Base-by-base conservation (phyloP, 2,113 vertebrate genomes). In the Xiphophorus maculatus region DNA sequence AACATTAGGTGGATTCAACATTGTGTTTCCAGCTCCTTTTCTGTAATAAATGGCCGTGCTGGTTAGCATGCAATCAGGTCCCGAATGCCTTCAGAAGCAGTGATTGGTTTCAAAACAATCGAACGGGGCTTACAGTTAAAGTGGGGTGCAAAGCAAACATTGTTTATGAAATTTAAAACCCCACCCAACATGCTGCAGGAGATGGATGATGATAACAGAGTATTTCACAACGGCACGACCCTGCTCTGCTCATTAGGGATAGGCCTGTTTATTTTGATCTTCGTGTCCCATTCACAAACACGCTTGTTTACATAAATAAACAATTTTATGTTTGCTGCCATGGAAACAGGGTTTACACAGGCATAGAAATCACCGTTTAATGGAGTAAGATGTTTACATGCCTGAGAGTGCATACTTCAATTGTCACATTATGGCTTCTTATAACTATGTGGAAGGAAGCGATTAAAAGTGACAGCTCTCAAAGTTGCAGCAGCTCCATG, bases 251-350 rank as follows among this genome's bases (percentile, higher is more conserved):
- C 77, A 72, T 86, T 87, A 77, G 74, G 66, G 29, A 44, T 33
- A 2, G 66, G 37, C 71, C 25, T 90, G 79, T 90, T 86, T 74
- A 60, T 79, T 79, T 82, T 81, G 86, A 88, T 90, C 80, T 84
- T 73, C 80, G 78, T 74, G 80, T 88, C 81, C 88, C 76, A 80
- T 90, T 79, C 81, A 75, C 88, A 90, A 90, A 88, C 79, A 87
- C 4, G 35, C 75, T 69, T 87, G 85, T 93, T 93, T 89, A 86
- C 89, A 89, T 85, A 80, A 84, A 89, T 82, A 88, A 91, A 87
- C 84, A 88, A 68, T 75, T 54, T 80, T 84, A 44, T 73, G 82
- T 84, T 89, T 79, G 89, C 80, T 84, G 79, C 84, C 69, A 87
- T 86, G 84, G 87, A 81, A 81, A 91, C 85, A n/a, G 64, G 73